phyloP scores from a whole-genome alignment of 2,888 invertebrate genomes.

The Meta bourneti region DNA sequence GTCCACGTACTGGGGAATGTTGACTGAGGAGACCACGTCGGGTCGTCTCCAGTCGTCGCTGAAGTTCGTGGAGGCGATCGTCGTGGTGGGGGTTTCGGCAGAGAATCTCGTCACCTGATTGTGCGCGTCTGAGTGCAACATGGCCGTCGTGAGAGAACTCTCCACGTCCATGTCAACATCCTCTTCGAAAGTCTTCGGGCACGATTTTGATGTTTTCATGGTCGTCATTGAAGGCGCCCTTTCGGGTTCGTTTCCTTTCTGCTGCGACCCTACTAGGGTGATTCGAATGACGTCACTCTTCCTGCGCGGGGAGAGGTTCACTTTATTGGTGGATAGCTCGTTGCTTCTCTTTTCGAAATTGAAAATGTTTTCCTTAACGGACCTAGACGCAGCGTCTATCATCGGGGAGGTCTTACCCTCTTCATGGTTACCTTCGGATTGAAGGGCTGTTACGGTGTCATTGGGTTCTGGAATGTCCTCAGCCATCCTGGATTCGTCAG shows the following conservation, averaged over 20 bases:
- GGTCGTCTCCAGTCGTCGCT: constrained; percentile 69
- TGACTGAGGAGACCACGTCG: constrained; percentile 67
- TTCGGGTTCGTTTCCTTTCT: constrained; percentile 65
- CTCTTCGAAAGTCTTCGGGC: constrained; percentile 88
- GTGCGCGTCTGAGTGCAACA: constrained; percentile 71
- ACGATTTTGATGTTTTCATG: constrained; percentile 91
- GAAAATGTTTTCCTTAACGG: constrained; percentile 76
- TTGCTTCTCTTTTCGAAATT: constrained; percentile 72
- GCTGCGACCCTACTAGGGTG: constrained; percentile 70
- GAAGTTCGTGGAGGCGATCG: constrained; percentile 61
- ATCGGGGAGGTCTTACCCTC: constrained; percentile 56
- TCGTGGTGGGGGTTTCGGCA: constrained; percentile 70
- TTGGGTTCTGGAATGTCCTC: constrained; percentile 47
- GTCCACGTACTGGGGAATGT: constrained; percentile 53
- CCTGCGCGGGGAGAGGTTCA: constrained; percentile 59
- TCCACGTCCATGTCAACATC: constrained; percentile 86
- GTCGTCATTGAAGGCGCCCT: constrained; percentile 43
- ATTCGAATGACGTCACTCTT: constrained; percentile 75
- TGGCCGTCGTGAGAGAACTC: constrained; percentile 89
- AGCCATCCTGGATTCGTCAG: constrained; percentile 37
- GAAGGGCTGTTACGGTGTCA: constrained; percentile 35
- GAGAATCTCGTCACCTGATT: constrained; percentile 71
- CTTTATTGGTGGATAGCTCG: constrained; percentile 48
- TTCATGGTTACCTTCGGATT: constrained; percentile 49
- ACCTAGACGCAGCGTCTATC: constrained; percentile 65